phyloP scores from a whole-genome alignment of 2,113 vertebrate species.

The Sapayoa aenigma region DNA sequence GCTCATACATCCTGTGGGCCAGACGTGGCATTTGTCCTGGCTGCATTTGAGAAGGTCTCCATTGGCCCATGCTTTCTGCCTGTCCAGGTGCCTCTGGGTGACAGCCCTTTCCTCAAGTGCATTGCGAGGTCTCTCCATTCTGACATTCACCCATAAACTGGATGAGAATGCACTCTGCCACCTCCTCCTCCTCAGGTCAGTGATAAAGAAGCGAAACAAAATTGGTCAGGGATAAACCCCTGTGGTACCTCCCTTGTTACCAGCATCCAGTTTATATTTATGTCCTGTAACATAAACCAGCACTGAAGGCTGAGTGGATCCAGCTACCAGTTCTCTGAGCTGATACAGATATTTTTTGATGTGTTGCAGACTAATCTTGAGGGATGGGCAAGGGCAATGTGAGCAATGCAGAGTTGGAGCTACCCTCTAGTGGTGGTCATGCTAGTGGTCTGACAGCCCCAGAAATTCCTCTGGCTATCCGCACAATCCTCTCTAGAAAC shows the following conservation, averaged over 20 bases:
- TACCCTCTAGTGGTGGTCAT: background rate
- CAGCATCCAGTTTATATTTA: slow-evolving; percentile 15
- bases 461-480: background rate
- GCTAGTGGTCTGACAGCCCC: background rate
- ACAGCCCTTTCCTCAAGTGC: background rate
- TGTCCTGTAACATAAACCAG: slow-evolving; percentile 35
- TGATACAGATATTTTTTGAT: slow-evolving; percentile 4
- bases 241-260: background rate
- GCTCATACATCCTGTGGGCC: accelerated
- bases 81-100: background rate
- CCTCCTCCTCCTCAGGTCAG: background rate
- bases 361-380: background rate
- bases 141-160: background rate
- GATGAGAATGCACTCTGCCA: background rate
- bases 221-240: background rate
- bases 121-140: background rate
- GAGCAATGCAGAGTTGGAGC: background rate
- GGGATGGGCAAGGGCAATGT: background rate
- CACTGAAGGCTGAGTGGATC: background rate
- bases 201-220: background rate
- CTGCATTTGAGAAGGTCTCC: background rate
- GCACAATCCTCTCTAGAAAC: background rate
- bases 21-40: background rate
- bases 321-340: slow-evolving; percentile 34
- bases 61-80: background rate